Percentiles rank a stretch among this genome's conserved stretches.
phyloP scores from a whole-genome alignment of 2,888 invertebrate species.

The Gymnoscelis rufifasciata region DNA sequence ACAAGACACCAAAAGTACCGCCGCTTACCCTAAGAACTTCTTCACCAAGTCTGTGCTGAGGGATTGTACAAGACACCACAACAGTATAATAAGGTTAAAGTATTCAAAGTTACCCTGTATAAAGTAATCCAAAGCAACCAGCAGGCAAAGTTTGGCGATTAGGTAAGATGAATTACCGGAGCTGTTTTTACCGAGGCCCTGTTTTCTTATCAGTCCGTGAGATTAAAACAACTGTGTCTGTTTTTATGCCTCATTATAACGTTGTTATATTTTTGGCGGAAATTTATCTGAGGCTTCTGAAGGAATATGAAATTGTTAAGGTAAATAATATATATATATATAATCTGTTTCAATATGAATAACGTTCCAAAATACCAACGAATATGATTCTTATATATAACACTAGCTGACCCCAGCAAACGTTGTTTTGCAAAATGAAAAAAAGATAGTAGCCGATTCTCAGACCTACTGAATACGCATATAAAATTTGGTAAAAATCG shows the following conservation, averaged over 20 bases:
- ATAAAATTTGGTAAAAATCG: too few species aligned
- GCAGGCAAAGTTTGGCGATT: slow-evolving; percentile 15
- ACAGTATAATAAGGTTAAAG: slow-evolving; percentile 62
- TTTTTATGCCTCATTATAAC: not conserved
- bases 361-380: too few species aligned
- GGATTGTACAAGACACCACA: slow-evolving; percentile 66
- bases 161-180: slow-evolving; percentile 11
- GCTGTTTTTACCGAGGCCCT: slow-evolving; percentile 5
- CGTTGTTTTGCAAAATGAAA: too few species aligned
- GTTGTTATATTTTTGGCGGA: too few species aligned
- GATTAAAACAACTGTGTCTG: slow-evolving; percentile 1
- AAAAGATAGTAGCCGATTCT: too few species aligned
- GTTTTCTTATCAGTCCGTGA: slow-evolving; percentile 1
- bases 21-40: slow-evolving; percentile 30
- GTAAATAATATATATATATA: too few species aligned
- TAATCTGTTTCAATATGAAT: too few species aligned
- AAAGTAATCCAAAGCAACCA: slow-evolving; percentile 9
- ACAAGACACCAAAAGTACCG: slow-evolving; percentile 29
- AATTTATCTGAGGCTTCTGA: too few species aligned
- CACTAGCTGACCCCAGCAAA: too few species aligned
- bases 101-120: slow-evolving; percentile 7
- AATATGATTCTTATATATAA: too few species aligned
- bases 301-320: too few species aligned
- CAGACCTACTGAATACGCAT: too few species aligned
- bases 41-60: slow-evolving; percentile 48